Evolutionary conservation across 2,113 vertebrate species (phyloP).

Genomic region (Sigmodon hispidus): DNA sequence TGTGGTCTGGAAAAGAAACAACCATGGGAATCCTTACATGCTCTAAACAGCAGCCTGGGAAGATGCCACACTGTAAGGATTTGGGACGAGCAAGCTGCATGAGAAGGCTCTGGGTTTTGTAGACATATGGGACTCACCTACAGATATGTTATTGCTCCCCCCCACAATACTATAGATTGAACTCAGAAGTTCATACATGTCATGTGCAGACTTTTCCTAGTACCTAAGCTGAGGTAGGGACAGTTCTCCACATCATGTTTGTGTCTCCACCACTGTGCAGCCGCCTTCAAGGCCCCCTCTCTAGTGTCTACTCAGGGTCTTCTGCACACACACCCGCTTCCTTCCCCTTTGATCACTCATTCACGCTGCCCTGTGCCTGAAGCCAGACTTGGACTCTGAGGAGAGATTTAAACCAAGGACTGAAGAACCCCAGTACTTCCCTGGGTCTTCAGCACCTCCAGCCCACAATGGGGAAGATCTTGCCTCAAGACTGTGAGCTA

Average conservation of each 20-base stretch:
- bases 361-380: neutral
- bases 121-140: neutral
- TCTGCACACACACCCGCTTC: neutral
- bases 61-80: neutral
- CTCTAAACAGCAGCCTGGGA: neutral
- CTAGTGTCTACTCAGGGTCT: neutral
- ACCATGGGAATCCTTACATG: neutral
- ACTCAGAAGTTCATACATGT: neutral
- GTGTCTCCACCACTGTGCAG: fast-evolving
- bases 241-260: no score
- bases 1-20: no score
- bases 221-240: neutral
- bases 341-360: neutral
- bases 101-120: neutral
- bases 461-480: neutral
- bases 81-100: neutral
- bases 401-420: neutral
- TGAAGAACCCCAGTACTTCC: neutral
- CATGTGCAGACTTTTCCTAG: neutral
- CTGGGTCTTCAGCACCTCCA: neutral
- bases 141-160: neutral
- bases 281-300: neutral
- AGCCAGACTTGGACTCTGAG: neutral
- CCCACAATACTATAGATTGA: neutral
- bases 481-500: neutral